Base-by-base conservation (phyloP, 2,113 vertebrate genomes). In the Callionymus lyra region DNA sequence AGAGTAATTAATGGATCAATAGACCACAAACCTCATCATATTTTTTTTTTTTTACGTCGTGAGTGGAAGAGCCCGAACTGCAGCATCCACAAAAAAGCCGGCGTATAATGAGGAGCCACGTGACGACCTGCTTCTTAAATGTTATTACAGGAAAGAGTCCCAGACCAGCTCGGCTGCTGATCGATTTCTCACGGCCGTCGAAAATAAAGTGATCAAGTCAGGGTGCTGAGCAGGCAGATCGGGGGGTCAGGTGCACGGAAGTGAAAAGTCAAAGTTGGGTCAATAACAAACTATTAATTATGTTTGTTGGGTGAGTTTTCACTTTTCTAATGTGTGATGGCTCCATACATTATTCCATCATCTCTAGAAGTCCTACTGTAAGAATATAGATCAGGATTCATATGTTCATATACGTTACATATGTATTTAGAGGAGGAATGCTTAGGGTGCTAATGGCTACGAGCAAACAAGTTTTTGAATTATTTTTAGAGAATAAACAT, bases 1-100 rank as follows among this genome's bases (percentile, higher is more conserved):
- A 44, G 67, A 52, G 74, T 79, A 77, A 77, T 77, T 82, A 77
- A 74, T 49, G 60, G 76, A 82, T 82, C 76, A 65, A 77, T 79
- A 72, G 39, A 56, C 40, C 65, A 66, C 67, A 64, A 62, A 79
- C 63, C 67, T 72, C 69, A 71, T 77, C 71, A 59, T 67, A 68
- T 66, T 77, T 68, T 72, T 70, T 67, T 65, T 66, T 77, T 68
- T 72, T 70, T 67, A 69, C 62, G 40, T 50, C 47, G 54, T 41
- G 68, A 77, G 63, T 41, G 56, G 65, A 64, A 45, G n/a, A n/a
- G 49, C 49, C 48, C 41, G 53, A 75, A 74, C 63, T 76, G 76
- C 71, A 70, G 38, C 62, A 48, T 79, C 69, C 36, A 57, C 79
- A 81, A 65, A 71, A 79, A 70, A 59, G 47, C 18, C 33, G 40